Conservation (phyloP, 2,888 invertebrate species). For the Cephalotes varians region DNA sequence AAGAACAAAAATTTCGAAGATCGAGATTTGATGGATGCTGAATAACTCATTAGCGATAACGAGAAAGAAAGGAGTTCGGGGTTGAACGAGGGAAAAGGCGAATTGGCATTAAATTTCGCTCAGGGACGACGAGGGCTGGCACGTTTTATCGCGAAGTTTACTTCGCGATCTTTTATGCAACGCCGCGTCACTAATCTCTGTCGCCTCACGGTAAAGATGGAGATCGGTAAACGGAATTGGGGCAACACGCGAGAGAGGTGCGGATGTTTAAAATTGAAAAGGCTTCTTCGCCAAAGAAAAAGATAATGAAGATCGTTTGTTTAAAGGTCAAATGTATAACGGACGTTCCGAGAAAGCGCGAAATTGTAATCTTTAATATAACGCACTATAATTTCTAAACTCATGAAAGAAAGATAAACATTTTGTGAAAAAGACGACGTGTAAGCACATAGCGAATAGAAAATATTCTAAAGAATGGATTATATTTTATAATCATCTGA, state of each 20-base stretch:
- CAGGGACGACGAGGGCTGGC: slow-evolving; percentile 43
- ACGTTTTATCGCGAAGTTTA: slow-evolving; percentile 34
- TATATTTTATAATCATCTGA: background rate
- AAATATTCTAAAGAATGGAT: background rate
- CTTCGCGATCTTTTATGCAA: slow-evolving; percentile 36
- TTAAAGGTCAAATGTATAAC: slow-evolving; percentile 1
- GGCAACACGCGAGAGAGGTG: background rate
- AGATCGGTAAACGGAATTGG: slow-evolving; percentile 27
- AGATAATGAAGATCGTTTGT: background rate
- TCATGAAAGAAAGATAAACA: background rate
- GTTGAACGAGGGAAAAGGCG: background rate
- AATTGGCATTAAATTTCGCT: slow-evolving; percentile 53
- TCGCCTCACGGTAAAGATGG: slow-evolving; percentile 16
- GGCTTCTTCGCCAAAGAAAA: background rate
- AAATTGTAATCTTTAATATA: background rate
- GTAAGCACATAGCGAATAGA: background rate
- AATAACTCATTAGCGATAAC: slow-evolving; percentile 56
- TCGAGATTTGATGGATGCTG: slow-evolving; percentile 18
- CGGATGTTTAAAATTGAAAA: slow-evolving; percentile 37
- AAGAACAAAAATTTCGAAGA: slow-evolving; percentile 29
- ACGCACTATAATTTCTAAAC: background rate
- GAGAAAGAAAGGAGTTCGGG: background rate
- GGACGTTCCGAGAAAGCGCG: background rate
- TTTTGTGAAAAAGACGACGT: background rate
- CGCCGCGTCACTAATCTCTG: slow-evolving; percentile 33